Base-by-base conservation (phyloP, 2,888 invertebrate species). In the Heteromurus nitidus region DNA sequence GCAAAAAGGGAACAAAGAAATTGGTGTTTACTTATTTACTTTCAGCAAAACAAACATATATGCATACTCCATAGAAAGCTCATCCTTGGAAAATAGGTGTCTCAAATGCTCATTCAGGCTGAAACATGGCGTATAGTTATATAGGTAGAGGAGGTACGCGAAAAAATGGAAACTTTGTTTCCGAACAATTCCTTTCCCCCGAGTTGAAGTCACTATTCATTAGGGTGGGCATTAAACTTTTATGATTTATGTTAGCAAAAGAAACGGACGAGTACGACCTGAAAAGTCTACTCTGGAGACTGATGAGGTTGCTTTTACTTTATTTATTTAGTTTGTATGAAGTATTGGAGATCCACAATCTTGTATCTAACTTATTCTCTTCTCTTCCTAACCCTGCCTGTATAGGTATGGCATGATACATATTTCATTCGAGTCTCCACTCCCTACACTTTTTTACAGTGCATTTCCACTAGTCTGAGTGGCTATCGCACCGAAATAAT, bases 171-270 rank as follows among this genome's bases (percentile, higher is more conserved):
- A 73, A 47, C 64, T 69, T 81, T 69, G 58, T 31, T 31, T 31
- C 22, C 30, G 20, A 65, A 75, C 69, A 81, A 81, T 75, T 81
- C 81, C 69, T 64, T 18, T 9, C 69, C 73, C 26, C 53, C 81
- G 36, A 75, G 81, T 47, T 55, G 53, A 69, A 74, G 81, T 81
- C 81, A 69, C 75, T 81, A 75, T 81, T 75, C 81, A 81, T 81
- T 81, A 81, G 62, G 28, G 62, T n/a, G 36, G 60, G 69, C 69
- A 81, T 81, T 81, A 75, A 81, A 75, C 81, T 81, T 81, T 81
- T 75, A 81, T 81, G 81, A 81, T 81, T 81, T 81, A 81, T 81
- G 81, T 70, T 64, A 75, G 75, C 69, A 81, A 47, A n/a, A n/a
- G 76, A 55, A 76, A 75, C 55, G 55, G 55, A 67, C 18, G 75